Evolutionary conservation across 2,797 vertebrate genomes (phyloP), one percentile per base, ranked within the genome.

Genomic region (Sebastes melanostomus): DNA sequence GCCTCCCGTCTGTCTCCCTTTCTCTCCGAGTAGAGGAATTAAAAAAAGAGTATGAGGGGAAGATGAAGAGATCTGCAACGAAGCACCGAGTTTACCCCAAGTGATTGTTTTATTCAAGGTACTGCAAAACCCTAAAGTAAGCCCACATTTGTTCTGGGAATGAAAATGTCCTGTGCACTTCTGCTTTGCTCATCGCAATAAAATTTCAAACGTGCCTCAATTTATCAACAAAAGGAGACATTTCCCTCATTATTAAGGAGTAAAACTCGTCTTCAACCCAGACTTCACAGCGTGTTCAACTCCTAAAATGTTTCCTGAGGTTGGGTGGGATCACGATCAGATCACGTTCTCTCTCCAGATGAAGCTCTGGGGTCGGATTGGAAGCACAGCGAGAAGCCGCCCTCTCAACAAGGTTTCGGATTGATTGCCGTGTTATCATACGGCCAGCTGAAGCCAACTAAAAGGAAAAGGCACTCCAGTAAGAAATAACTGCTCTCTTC

Each of bases 1-100:
- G 75, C 77, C 77, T 84, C 72, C 83, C 81, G 77, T 89, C 90
- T 88, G 89, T 84, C 77, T 87, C 72, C 60, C 63, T 65, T 83
- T 82, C 65, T 78, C 75, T 67, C 12, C 3, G 24, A 86, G 75
- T 56, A 66, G 76, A 84, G 77, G 80, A 81, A 62, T 69, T 66
- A 80, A 83, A 66, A 66, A 59, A 82, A 72, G 66, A 76, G 60
- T 22, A 59, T 9, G 61, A 83, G 55, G 72, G 34, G 54, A 75
- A 75, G 36, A 65, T 36, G 58, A 78, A 71, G 34, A 60, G 32
- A 71, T 80, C 71, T 68, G 65, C 62, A 66, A 24, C 1, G 16
- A 67, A 70, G 62, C 27, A 20, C 36, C 24, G 10, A 38, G 14
- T 50, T 75, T 29, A 4, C 56, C n/a, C 38, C 56, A 55, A 78